These are phyloP conservation scores for Amphiduros pacificus DNA, from an alignment of 2,888 invertebrate genomes.

Conservation along the genomic window DNA sequence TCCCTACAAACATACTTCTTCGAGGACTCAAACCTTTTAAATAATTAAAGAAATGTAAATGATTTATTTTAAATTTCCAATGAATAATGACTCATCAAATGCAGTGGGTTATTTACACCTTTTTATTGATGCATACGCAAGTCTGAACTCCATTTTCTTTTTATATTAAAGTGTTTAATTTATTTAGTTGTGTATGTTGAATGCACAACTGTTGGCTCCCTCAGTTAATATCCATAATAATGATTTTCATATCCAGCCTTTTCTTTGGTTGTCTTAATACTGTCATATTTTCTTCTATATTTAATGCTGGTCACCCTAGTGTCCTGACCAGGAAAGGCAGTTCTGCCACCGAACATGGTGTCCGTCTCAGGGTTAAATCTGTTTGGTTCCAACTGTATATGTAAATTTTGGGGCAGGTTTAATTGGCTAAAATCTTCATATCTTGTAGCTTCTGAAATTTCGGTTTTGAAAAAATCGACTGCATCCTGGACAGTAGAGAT, in stretches of 20 bases:
- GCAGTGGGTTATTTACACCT: no score
- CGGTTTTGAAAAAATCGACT: conserved; percentile 42
- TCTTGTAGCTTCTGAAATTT: conserved; percentile 39
- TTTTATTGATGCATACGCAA: no score
- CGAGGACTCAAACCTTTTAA: no score
- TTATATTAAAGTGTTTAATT: no score
- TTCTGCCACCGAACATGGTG: conserved; percentile 72
- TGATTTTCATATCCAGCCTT: conserved; percentile 33
- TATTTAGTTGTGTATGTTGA: no score
- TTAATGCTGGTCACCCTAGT: conserved; percentile 83
- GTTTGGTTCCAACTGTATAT: conserved; percentile 78
- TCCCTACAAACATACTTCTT: no score
- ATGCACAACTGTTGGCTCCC: no score
- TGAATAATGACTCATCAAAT: no score
- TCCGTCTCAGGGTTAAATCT: conserved; percentile 83
- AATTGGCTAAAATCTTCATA: conserved; percentile 42
- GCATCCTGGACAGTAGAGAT: conserved; percentile 69
- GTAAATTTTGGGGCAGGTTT: conserved; percentile 80
- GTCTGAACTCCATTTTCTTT: no score
- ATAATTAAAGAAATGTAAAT: no score
- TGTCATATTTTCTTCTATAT: conserved; percentile 78
- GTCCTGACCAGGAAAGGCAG: conserved; percentile 83
- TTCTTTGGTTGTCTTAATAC: conserved; percentile 68
- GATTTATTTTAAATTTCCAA: no score
- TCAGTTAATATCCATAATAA: conserved; percentile 33